These are phyloP conservation scores for Triplophysa dalaica DNA, from an alignment of 2,113 vertebrate species.

Conservation along the genomic window DNA sequence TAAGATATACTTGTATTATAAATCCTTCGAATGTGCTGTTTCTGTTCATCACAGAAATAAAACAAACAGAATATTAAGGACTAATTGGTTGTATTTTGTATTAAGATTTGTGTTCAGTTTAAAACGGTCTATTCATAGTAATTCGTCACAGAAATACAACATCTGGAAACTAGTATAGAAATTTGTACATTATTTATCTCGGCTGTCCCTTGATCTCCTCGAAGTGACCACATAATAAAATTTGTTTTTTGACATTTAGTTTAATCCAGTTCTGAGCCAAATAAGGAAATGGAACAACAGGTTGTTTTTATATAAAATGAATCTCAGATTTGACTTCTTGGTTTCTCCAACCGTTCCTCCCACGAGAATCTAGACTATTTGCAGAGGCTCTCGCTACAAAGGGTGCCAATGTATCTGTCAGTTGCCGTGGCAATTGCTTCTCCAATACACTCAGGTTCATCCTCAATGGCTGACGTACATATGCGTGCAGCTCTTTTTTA, in stretches of 20 bases:
- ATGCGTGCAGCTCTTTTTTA: background rate
- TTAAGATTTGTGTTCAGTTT: too few relatives aligned
- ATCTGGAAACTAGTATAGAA: background rate
- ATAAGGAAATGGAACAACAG: background rate
- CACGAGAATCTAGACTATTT: constrained; percentile 25
- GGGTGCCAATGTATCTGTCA: constrained; percentile 28
- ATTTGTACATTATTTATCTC: background rate
- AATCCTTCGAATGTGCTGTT: too few relatives aligned
- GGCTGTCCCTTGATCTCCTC: background rate
- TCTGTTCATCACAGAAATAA: too few relatives aligned
- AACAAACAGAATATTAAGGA: too few relatives aligned
- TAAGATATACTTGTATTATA: too few relatives aligned
- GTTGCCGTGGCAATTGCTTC: constrained; percentile 48
- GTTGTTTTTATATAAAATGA: background rate
- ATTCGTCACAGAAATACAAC: background rate
- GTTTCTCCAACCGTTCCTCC: constrained; percentile 4
- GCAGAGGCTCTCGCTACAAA: constrained; percentile 38
- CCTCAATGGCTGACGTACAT: constrained; percentile 24
- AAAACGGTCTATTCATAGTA: constrained; percentile 1
- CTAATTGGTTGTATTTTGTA: background rate
- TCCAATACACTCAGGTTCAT: constrained; percentile 34
- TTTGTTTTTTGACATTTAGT: background rate
- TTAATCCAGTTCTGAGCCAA: background rate
- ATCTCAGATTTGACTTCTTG: background rate
- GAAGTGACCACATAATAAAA: background rate